phyloP scores from a whole-genome alignment of 1,140 invertebrate genomes.

The Drosophila tristis region DNA sequence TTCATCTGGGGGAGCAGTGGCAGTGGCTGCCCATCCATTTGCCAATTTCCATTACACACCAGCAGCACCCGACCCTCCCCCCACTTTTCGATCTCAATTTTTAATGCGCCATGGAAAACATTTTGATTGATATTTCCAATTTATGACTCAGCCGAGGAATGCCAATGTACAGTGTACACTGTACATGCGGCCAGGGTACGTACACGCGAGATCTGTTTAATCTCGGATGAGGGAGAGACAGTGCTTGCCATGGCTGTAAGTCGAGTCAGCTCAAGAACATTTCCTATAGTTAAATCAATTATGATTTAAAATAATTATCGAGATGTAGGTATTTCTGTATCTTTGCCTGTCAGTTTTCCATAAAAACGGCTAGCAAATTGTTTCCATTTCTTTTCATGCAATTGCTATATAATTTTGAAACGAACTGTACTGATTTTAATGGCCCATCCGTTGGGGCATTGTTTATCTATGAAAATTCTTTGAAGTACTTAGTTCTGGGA shows the following conservation, averaged over 20 bases:
- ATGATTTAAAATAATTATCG: not conserved
- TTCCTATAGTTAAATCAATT: no score
- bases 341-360: no score
- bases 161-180: not conserved
- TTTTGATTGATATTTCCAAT: constrained; percentile 57
- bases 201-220: constrained; percentile 1
- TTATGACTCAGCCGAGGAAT: constrained; percentile 46
- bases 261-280: not conserved
- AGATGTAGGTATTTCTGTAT: no score
- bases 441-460: no score
- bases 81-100: constrained; percentile 26
- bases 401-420: no score
- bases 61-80: not conserved
- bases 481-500: no score
- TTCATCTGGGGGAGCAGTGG: constrained; percentile 22
- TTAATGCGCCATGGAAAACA: constrained; percentile 16
- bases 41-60: not conserved
- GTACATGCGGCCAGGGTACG: not conserved
- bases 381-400: no score
- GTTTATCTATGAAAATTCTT: no score
- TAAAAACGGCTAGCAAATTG: not conserved
- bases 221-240: not conserved
- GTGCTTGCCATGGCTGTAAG: not conserved
- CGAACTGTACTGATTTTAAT: no score
- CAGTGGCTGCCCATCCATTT: not conserved